A percentile compares a stretch with the other conserved stretches of the same genome.
Evolutionary conservation across 2,888 invertebrate genomes (phyloP).

Genomic region (Catonia carolina): DNA sequence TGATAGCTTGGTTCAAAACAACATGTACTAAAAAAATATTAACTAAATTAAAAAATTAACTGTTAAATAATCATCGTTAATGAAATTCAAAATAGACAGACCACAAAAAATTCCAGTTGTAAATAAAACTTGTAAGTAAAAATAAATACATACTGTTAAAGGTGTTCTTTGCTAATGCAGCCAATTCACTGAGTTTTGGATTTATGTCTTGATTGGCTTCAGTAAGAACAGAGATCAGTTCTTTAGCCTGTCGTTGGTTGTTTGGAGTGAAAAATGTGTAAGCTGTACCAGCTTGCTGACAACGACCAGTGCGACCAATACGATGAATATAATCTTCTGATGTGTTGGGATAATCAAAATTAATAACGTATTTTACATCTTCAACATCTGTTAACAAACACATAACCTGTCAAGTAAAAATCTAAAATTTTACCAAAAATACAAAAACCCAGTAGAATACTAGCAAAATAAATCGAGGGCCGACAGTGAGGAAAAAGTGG

Average conservation of each 20-base stretch:
- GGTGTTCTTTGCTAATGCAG: slow-evolving; percentile 46
- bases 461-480: too few relatives aligned
- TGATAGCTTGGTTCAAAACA: too few relatives aligned
- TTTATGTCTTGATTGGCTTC: slow-evolving; percentile 89
- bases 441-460: too few relatives aligned
- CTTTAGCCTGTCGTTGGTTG: slow-evolving; percentile 87
- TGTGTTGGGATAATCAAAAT: slow-evolving; percentile 95
- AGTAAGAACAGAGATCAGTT: slow-evolving; percentile 80
- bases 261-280: slow-evolving; percentile 94
- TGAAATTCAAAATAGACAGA: too few relatives aligned
- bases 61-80: too few relatives aligned
- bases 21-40: too few relatives aligned
- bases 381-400: slow-evolving; percentile 56
- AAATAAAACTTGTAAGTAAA: too few relatives aligned
- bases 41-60: too few relatives aligned
- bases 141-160: slow-evolving; percentile 32
- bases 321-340: slow-evolving; percentile 98
- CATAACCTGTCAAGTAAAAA: too few relatives aligned
- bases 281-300: slow-evolving; percentile 88
- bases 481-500: too few relatives aligned
- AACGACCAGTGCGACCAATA: slow-evolving; percentile 90
- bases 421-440: too few relatives aligned
- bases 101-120: too few relatives aligned
- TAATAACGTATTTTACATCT: slow-evolving; percentile 95
- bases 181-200: slow-evolving; percentile 69